phyloP scores from a whole-genome alignment of 1,140 invertebrate genomes.

The Dinoponera quadriceps region DNA sequence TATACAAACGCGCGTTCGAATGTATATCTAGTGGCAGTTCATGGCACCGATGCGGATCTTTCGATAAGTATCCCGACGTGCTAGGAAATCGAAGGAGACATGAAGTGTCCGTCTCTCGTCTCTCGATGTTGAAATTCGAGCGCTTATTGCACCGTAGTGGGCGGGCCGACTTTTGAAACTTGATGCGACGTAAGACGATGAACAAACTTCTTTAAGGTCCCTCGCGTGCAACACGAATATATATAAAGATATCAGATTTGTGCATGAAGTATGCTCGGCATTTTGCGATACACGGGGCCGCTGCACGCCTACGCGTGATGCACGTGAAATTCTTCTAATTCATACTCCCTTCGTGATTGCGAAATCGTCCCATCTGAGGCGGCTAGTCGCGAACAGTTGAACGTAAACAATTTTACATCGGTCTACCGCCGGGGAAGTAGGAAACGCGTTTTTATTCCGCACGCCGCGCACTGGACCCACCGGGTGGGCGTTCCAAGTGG shows the following conservation, averaged over 20 bases:
- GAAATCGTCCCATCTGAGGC: slow-evolving; percentile 12
- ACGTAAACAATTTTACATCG: slow-evolving; percentile 13
- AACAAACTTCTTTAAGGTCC: slow-evolving; percentile 26
- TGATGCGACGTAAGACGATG: slow-evolving; percentile 38
- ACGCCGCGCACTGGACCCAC: too few species aligned
- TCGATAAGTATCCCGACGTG: not conserved
- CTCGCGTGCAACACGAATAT: slow-evolving; percentile 66
- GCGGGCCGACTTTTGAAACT: slow-evolving; percentile 16
- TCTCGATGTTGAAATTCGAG: slow-evolving; percentile 17
- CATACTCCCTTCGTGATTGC: slow-evolving; percentile 37
- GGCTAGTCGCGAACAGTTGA: not conserved
- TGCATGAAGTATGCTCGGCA: slow-evolving; percentile 9
- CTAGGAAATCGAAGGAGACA: slow-evolving; percentile 1
- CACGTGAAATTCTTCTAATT: slow-evolving; percentile 55
- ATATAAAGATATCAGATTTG: slow-evolving; percentile 54
- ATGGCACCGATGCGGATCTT: not conserved
- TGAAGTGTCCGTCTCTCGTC: not conserved
- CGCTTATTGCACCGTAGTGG: slow-evolving; percentile 1
- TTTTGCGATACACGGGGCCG: not conserved
- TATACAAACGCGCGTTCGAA: not conserved
- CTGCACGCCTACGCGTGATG: slow-evolving; percentile 31
- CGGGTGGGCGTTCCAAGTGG: too few species aligned
- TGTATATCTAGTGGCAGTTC: not conserved
- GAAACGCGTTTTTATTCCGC: not conserved
- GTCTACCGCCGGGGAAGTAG: not conserved